Evolutionary conservation across 2,888 invertebrate genomes (phyloP).

Genomic region (Cosmopolites sordidus): DNA sequence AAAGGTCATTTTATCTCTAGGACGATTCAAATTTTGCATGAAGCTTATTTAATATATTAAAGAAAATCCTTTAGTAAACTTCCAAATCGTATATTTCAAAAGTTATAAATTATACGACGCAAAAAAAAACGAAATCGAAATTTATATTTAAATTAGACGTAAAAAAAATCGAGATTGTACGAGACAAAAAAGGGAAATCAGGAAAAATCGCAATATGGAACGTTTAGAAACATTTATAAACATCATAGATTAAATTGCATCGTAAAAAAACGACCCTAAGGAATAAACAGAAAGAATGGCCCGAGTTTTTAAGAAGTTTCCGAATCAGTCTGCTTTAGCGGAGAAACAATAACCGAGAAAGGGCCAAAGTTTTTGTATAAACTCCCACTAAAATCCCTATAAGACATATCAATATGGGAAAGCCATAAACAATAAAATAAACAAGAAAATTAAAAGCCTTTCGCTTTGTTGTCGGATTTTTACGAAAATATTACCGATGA

Average conservation of each 20-base stretch:
- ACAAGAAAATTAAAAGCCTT: constrained; percentile 25
- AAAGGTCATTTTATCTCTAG: no score
- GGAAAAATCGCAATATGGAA: constrained; percentile 8
- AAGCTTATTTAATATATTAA: no score
- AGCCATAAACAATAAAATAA: constrained; percentile 25
- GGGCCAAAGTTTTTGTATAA: constrained; percentile 25
- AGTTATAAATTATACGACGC: no score
- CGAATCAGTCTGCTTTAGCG: constrained; percentile 18
- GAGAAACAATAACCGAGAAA: constrained; percentile 26
- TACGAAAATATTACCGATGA: constrained; percentile 18
- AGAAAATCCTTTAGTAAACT: no score
- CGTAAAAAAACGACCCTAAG: constrained; percentile 15
- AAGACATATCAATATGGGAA: constrained; percentile 25
- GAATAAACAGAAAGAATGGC: constrained; percentile 21
- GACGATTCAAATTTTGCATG: no score
- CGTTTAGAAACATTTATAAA: constrained; percentile 15
- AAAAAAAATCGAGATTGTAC: not conserved
- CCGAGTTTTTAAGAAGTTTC: constrained; percentile 19
- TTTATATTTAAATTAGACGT: constrained; percentile 1
- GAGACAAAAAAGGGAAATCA: not conserved
- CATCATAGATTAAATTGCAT: constrained; percentile 20
- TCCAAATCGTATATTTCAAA: no score
- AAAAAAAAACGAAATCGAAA: not conserved
- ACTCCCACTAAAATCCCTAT: constrained; percentile 21
- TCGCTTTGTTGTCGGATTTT: constrained; percentile 19